Conservation (phyloP, 2,888 invertebrate species). For the Caenorhabditis angaria region DNA sequence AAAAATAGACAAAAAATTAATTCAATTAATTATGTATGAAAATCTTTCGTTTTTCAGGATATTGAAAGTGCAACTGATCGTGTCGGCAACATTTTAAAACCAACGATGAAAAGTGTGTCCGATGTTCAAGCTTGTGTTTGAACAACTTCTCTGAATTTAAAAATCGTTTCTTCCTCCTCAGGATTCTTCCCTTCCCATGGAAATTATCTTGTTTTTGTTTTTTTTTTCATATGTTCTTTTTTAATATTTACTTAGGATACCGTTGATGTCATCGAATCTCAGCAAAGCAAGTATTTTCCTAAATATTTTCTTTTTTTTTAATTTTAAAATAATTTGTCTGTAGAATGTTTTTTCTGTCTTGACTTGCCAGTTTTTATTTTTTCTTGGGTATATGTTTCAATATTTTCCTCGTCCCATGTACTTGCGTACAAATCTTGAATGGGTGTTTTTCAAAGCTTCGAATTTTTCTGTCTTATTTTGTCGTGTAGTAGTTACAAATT, state of each 20-base stretch:
- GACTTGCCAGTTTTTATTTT: neutral
- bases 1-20: too few species aligned
- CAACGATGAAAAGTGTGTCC: slow-evolving; percentile 40
- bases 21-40: neutral
- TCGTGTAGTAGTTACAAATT: neutral
- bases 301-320: neutral
- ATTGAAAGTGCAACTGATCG: slow-evolving; percentile 54
- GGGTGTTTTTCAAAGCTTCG: neutral
- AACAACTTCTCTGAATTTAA: slow-evolving; percentile 8
- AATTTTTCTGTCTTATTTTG: neutral
- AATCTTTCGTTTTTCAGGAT: slow-evolving; percentile 40
- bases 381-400: neutral
- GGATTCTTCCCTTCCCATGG: neutral
- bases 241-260: neutral
- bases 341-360: neutral
- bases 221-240: neutral
- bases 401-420: neutral
- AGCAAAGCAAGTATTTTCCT: neutral
- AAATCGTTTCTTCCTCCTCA: neutral
- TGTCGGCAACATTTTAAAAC: slow-evolving; percentile 45
- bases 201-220: neutral
- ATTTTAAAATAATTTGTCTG: neutral
- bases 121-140: slow-evolving; percentile 18
- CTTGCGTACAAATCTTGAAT: neutral
- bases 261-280: slow-evolving; percentile 7